phyloP scores from a whole-genome alignment of 92 coral and sea anemone species.

The Porites evermanni region DNA sequence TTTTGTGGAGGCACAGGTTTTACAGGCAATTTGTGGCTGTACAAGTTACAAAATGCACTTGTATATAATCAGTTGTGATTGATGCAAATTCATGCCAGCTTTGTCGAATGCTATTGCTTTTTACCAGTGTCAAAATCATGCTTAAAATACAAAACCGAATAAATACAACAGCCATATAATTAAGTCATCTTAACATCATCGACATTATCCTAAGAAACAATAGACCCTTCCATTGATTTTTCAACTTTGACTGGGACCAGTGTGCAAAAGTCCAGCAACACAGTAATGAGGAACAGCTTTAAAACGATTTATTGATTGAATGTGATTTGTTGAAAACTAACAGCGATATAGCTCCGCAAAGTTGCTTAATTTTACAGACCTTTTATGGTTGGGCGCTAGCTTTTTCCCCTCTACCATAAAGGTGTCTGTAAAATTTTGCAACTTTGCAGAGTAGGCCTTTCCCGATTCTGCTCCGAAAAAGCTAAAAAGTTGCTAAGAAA shows the following conservation, averaged over 20 bases:
- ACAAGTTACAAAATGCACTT: conserved; percentile 28
- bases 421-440: conserved; percentile 17
- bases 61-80: background rate
- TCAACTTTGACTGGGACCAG: conserved; percentile 28
- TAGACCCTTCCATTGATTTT: conserved; percentile 27
- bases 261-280: conserved; percentile 16
- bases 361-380: conserved; percentile 19
- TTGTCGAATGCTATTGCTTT: no score
- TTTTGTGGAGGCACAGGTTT: no score
- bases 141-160: no score
- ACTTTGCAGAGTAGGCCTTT: no score
- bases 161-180: background rate
- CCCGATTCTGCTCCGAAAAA: no score
- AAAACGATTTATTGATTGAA: no score
- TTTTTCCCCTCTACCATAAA: conserved; percentile 24
- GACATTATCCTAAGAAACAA: conserved; percentile 28
- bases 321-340: background rate
- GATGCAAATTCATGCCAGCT: no score
- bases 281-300: conserved; percentile 11
- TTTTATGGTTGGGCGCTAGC: conserved; percentile 21
- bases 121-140: no score
- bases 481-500: no score
- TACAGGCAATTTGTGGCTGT: background rate
- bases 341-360: conserved; percentile 7
- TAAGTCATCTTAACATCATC: conserved; percentile 11